Conservation (phyloP, 2,888 invertebrate genomes). For the Criorhina ranunculi region DNA sequence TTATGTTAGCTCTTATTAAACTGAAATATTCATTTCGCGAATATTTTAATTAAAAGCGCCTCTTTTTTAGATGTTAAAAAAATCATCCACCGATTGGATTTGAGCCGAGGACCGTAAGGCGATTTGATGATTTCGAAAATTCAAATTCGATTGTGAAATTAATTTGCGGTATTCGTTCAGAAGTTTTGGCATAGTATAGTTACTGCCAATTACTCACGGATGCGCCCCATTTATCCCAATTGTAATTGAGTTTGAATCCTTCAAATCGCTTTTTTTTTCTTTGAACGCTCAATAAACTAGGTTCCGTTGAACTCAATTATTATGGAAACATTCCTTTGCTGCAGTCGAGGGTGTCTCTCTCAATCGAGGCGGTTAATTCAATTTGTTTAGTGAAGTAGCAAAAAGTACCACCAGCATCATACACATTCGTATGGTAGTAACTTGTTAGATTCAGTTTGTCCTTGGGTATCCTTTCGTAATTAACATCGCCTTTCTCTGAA, state of each 20-base stretch:
- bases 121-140: neutral
- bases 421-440: neutral
- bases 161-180: neutral
- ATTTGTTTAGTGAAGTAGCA: conserved; percentile 19
- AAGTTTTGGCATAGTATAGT: neutral
- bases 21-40: too few species aligned
- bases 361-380: conserved; percentile 22
- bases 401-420: neutral
- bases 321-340: neutral
- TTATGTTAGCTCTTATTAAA: neutral
- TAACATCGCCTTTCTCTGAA: neutral
- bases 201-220: neutral
- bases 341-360: conserved; percentile 15
- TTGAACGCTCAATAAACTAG: too few species aligned
- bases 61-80: too few species aligned
- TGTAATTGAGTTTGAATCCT: neutral
- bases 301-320: conserved; percentile 12
- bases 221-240: neutral
- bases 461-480: conserved; percentile 7
- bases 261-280: neutral
- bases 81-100: too few species aligned
- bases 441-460: conserved; percentile 13
- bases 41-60: neutral
- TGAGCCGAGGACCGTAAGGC: neutral
- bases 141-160: conserved; percentile 1